Percentiles rank a stretch among this genome's conserved stretches.
phyloP scores from a whole-genome alignment of 2,113 vertebrate genomes.

The Crotalus tigris region DNA sequence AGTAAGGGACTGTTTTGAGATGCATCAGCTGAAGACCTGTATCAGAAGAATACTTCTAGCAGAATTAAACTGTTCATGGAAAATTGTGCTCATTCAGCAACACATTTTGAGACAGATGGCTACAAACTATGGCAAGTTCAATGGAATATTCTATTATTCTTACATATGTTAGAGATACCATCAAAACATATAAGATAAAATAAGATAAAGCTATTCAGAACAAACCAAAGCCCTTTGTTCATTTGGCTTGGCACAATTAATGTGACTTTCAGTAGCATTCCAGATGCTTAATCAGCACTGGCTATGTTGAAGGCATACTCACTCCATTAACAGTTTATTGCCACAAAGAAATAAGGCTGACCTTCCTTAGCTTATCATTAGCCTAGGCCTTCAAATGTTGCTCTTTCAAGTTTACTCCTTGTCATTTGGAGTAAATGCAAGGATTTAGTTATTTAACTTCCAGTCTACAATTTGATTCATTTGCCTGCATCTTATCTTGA shows the following conservation, averaged over 20 bases:
- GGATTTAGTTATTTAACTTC: not conserved
- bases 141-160: not conserved
- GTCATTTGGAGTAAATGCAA: not conserved
- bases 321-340: not conserved
- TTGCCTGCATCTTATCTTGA: not conserved
- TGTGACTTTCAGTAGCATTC: not conserved
- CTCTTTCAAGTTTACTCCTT: not conserved
- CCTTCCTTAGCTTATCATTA: not conserved
- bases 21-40: slow-evolving; percentile 14
- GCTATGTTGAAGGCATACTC: not conserved
- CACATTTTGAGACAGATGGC: not conserved
- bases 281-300: not conserved
- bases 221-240: not conserved
- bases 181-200: not conserved
- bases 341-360: not conserved
- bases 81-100: not conserved
- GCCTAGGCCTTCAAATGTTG: not conserved
- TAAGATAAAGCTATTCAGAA: not conserved
- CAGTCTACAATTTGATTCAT: not conserved
- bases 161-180: not conserved
- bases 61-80: not conserved
- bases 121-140: not conserved
- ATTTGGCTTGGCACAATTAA: not conserved
- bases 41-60: not conserved
- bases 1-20: slow-evolving; percentile 1